These are phyloP conservation scores for Odontocerum albicorne DNA, from an alignment of 2,888 invertebrate genomes.

Conservation along the genomic window DNA sequence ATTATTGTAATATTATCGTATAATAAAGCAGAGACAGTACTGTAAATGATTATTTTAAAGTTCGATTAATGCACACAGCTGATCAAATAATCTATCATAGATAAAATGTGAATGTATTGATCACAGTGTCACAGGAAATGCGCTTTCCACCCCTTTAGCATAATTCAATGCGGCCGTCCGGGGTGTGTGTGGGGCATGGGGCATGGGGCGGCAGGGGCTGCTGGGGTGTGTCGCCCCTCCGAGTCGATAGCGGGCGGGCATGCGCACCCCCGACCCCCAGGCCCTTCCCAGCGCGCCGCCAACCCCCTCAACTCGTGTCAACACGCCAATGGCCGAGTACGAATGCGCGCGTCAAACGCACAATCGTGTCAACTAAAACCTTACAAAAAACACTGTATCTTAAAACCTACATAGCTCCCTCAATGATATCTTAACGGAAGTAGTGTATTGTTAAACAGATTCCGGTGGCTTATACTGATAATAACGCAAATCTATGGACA, in stretches of 20 bases:
- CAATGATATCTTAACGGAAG: constrained; percentile 37
- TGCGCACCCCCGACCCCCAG: constrained; percentile 20
- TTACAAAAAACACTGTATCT: no score
- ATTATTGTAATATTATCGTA: no score
- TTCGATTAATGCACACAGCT: no score
- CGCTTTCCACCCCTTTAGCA: constrained; percentile 30
- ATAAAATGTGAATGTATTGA: no score
- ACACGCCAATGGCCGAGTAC: constrained; percentile 30
- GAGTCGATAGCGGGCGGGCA: constrained; percentile 49
- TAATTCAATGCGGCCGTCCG: constrained; percentile 36
- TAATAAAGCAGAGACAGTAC: no score
- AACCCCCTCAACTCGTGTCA: constrained; percentile 25
- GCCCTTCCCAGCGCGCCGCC: constrained; percentile 17
- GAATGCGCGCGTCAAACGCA: constrained; percentile 25
- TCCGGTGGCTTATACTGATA: neutral
- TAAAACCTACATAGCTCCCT: no score
- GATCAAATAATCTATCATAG: no score
- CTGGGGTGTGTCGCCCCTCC: constrained; percentile 21
- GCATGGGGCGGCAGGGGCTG: constrained; percentile 40
- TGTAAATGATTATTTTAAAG: no score
- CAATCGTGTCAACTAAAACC: no score
- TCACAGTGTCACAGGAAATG: no score
- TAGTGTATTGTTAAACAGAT: constrained; percentile 41
- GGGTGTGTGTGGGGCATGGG: constrained; percentile 34
- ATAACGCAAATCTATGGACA: constrained; percentile 52